Base-by-base conservation (phyloP, 2,113 vertebrate species). In the Cololabis saira region DNA sequence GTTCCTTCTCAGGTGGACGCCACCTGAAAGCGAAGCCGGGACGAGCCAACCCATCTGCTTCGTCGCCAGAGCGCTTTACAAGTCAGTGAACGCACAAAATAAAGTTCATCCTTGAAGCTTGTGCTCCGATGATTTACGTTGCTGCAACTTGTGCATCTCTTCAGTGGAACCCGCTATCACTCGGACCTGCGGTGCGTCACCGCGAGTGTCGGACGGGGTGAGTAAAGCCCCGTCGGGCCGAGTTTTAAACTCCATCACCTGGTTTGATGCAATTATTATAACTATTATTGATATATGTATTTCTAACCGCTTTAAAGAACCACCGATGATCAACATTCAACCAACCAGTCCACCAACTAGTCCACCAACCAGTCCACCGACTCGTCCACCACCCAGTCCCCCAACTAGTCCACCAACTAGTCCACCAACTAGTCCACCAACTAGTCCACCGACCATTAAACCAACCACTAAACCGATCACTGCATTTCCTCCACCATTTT, bases 131-230 rank as follows among this genome's bases (percentile, higher is more conserved):
- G 43, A 2, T 45, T 45, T n/a, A 16, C n/a, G n/a, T 5, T n/a
- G n/a, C 8, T 45, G 6, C n/a, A 0, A 43, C 15, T 16, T 43
- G 14, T 45, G 16, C 33, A 37, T 45, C 15, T 45, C 16, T 45
- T 45, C 43, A 45, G 43, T 6, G 43, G 43, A n/a, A n/a, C 43
- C 44, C 6, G 58, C 9, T 83, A 58, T 37, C 47, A 81, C 8
- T 85, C 83, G 0, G 70, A 69, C 1, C 65, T 79, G 1, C 62
- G 80, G 1, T 87, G 82, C 19, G 53, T 87, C n/a, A 10, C 61
- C 30, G 74, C 67, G 0, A 74, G 0, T 0, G 61, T 83, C 40
- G 61, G 21, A 65, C 21, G 19, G 1, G 21, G 82, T 87, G 33
- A 80, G 71, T 63, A 22, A 3, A n/a, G 14, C 6, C 45, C 1